Evolutionary conservation across 1,140 invertebrate genomes (phyloP).

Genomic region (Helicoverpa zea): DNA sequence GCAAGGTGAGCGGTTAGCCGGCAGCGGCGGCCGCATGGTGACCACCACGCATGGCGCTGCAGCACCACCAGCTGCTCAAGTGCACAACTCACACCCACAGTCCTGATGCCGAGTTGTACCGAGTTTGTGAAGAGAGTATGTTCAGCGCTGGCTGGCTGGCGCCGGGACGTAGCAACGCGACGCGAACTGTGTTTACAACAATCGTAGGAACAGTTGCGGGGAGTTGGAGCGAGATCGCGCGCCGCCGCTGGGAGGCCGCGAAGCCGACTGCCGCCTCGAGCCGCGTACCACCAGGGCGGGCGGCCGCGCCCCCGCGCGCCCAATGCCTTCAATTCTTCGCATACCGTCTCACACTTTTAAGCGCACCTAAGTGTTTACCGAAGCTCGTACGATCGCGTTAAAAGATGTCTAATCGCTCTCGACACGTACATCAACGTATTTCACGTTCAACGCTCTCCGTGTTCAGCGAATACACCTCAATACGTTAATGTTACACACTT

Average conservation of each 20-base stretch:
- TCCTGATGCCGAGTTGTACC: background rate
- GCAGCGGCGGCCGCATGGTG: constrained; percentile 69
- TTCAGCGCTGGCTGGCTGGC: constrained; percentile 31
- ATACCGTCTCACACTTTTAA: constrained; percentile 71
- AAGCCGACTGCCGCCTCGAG: constrained; percentile 57
- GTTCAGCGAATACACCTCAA: background rate
- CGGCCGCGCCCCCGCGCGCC: constrained; percentile 57
- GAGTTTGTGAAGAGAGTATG: constrained; percentile 1
- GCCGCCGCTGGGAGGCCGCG: constrained; percentile 37
- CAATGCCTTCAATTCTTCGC: constrained; percentile 74
- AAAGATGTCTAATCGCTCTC: constrained; percentile 56
- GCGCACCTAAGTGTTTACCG: constrained; percentile 70
- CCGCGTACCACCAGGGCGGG: background rate
- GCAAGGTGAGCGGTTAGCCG: constrained; percentile 68
- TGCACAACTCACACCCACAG: constrained; percentile 52
- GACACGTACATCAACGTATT: constrained; percentile 46
- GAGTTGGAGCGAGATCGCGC: constrained; percentile 31
- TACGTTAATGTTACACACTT: background rate
- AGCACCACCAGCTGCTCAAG: constrained; percentile 47
- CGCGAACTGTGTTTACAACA: constrained; percentile 63
- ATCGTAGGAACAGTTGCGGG: constrained; percentile 39
- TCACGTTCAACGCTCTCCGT: constrained; percentile 18
- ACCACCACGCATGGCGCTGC: constrained; percentile 69
- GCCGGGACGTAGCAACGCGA: constrained; percentile 46
- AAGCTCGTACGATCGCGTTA: constrained; percentile 55